Evolutionary conservation across 1,140 invertebrate species (phyloP).

Genomic region (Drosophila miranda): DNA sequence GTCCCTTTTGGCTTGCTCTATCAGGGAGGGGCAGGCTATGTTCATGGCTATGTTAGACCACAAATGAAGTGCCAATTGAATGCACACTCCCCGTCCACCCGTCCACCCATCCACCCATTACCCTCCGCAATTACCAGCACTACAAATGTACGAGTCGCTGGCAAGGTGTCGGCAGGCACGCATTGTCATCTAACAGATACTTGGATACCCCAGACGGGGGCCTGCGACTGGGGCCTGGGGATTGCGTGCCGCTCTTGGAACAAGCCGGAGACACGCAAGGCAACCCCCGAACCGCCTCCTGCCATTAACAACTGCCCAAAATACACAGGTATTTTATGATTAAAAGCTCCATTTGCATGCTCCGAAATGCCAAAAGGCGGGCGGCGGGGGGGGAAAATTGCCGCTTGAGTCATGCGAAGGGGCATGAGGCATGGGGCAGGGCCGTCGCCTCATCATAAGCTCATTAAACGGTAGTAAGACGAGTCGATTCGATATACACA

Average conservation of each 20-base stretch:
- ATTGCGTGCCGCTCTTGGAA: slow-evolving; percentile 59
- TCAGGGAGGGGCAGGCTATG: background rate
- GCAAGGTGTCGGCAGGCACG: slow-evolving; percentile 71
- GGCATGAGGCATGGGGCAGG: slow-evolving; percentile 21
- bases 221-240: slow-evolving; percentile 17
- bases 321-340: slow-evolving; percentile 74
- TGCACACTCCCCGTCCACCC: slow-evolving; percentile 1
- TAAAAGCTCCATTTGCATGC: slow-evolving; percentile 69
- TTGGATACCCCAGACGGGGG: slow-evolving; percentile 8
- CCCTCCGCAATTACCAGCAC: slow-evolving; percentile 58
- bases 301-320: slow-evolving; percentile 74
- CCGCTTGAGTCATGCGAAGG: slow-evolving; percentile 57
- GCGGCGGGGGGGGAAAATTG: slow-evolving; percentile 8
- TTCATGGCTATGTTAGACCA: slow-evolving; percentile 55
- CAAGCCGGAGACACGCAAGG: slow-evolving; percentile 68
- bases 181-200: slow-evolving; percentile 74
- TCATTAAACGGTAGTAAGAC: slow-evolving; percentile 56
- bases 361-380: slow-evolving; percentile 23
- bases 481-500: slow-evolving; percentile 16
- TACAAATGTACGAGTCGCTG: slow-evolving; percentile 42
- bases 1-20: background rate
- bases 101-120: slow-evolving; percentile 8
- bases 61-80: slow-evolving; percentile 73
- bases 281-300: slow-evolving; percentile 35
- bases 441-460: slow-evolving; percentile 41